Evolutionary conservation across 2,113 vertebrate genomes (phyloP).

Genomic region (Anhinga anhinga): DNA sequence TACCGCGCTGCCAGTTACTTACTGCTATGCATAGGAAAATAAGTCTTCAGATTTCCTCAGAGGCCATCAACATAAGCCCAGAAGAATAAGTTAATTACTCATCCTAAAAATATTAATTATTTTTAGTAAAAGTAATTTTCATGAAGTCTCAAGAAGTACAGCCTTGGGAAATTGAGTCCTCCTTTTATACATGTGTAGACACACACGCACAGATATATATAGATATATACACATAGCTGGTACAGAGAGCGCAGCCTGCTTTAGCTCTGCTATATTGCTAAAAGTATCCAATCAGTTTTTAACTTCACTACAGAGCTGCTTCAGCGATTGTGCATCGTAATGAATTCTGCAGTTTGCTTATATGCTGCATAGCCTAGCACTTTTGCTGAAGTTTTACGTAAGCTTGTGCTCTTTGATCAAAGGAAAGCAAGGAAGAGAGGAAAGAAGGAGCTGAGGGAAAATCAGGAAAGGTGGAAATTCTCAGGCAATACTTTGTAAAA

Average conservation of each 20-base stretch:
- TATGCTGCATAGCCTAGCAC: background rate
- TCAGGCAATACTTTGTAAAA: background rate
- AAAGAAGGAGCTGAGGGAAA: background rate
- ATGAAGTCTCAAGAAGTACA: background rate
- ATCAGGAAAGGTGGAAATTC: background rate
- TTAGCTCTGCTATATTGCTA: background rate
- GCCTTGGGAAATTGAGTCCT: background rate
- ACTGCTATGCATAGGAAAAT: background rate
- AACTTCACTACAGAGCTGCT: background rate
- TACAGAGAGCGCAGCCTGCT: background rate
- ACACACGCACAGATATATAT: fast-evolving
- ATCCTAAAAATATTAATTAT: constrained; percentile 13
- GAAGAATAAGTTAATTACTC: constrained; percentile 41
- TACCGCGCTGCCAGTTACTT: background rate
- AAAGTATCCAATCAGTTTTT: background rate
- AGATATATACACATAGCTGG: background rate
- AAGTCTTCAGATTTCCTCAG: background rate
- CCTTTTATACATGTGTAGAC: background rate
- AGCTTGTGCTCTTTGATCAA: background rate
- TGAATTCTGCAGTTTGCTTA: background rate
- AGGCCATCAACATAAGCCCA: background rate
- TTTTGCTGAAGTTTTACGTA: background rate
- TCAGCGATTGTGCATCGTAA: background rate
- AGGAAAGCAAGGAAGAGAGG: background rate
- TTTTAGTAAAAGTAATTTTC: constrained; percentile 26